Percentiles rank a stretch among this genome's conserved stretches.
phyloP scores from a whole-genome alignment of 2,113 vertebrate genomes.

The Melanerpes formicivorus region DNA sequence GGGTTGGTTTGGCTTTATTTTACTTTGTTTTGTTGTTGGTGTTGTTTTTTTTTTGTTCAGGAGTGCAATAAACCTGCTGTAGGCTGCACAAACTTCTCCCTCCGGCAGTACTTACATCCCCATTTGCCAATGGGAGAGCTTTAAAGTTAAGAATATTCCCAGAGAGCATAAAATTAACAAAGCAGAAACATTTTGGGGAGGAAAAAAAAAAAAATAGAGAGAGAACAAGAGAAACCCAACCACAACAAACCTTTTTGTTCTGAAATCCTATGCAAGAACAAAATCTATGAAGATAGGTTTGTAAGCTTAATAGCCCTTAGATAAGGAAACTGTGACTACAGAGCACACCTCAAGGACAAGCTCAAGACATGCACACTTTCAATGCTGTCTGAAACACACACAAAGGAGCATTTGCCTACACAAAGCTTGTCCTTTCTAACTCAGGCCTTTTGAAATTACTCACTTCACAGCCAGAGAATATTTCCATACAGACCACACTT shows the following conservation, averaged over 20 bases:
- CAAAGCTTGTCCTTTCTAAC: background rate
- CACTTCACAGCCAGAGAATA: background rate
- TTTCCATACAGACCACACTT: constrained; percentile 1
- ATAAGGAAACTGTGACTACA: background rate
- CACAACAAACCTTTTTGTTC: accelerated
- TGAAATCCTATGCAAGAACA: background rate
- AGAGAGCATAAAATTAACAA: background rate
- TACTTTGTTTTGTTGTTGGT: background rate
- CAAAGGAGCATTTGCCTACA: background rate
- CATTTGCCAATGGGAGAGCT: background rate
- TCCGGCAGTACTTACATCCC: background rate
- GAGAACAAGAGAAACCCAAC: background rate
- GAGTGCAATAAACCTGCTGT: background rate
- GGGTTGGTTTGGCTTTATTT: background rate
- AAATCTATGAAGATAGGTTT: background rate
- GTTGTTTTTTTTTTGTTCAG: background rate
- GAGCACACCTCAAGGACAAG: background rate
- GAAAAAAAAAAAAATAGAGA: no score
- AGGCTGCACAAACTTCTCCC: background rate
- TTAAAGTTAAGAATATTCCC: background rate
- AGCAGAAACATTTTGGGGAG: background rate
- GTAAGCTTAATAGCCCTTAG: background rate
- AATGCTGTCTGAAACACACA: background rate
- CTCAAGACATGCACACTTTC: background rate
- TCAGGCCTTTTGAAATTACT: constrained; percentile 26